Base-by-base conservation (phyloP, 2,113 vertebrate genomes). In the Leptosomus discolor region DNA sequence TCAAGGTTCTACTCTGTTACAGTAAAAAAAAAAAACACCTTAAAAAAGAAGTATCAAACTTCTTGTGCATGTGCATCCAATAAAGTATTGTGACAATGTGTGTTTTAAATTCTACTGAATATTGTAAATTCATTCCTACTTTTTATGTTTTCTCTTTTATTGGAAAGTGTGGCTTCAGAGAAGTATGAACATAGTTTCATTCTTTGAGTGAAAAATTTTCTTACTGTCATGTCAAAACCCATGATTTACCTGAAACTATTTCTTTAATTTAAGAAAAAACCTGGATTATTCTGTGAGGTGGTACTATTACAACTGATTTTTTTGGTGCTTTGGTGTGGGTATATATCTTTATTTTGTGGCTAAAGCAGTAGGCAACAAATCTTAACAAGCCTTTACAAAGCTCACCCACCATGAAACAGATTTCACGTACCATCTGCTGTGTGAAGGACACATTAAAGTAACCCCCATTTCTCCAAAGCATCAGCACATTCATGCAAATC, bases 381-480 rank as follows among this genome's bases (percentile, higher is more conserved):
- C 80, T 95, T 95, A 79, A 34, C 86, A 76, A 97, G 93, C 29
- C 58, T 95, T 96, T 92, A n/a, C 65, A 61, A 45, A 58, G n/a
- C 76, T 97, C 71, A 86, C 96, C 84, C 76, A 16, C 37, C 87
- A 85, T 92, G 88, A 96, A 96, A 51, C 61, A 95, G 84, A 97
- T 97, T 97, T 98, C 95, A 97, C 54, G 61, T 97, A 48, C 88
- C 96, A 97, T 97, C 81, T 97, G 97, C 95, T 90, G 92, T 92
- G 92, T 95, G 96, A 98, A 96, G 97, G 95, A 91, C 92, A 97
- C 65, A 6, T 73, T 39, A 68, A 77, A 88, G 93, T 85, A 94
- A 94, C 53, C 32, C 77, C 78, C 85, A 30, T 75, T 96, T 86
- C 92, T 93, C 60, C 75, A 74, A 71, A 89, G 85, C 70, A 88